Evolutionary conservation across 2,113 vertebrate species (phyloP).

Genomic region (Brachyhypopomus occidentalis): DNA sequence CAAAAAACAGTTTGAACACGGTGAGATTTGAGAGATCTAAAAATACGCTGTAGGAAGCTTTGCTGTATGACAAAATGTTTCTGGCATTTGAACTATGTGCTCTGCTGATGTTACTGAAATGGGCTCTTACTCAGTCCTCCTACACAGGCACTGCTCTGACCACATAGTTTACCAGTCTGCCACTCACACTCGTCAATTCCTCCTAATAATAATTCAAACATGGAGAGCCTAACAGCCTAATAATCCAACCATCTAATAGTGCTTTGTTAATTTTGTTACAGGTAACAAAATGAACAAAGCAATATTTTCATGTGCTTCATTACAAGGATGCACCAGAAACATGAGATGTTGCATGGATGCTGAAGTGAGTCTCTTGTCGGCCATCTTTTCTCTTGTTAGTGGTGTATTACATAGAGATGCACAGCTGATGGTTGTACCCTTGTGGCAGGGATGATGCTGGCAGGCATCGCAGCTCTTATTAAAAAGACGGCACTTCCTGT

Average conservation of each 20-base stretch:
- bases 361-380: background rate
- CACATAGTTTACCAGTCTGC: slow-evolving; percentile 30
- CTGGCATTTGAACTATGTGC: background rate
- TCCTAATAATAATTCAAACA: too few species aligned
- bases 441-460: slow-evolving; percentile 41
- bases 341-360: too few species aligned
- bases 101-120: slow-evolving; percentile 23
- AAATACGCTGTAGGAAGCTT: slow-evolving; percentile 23
- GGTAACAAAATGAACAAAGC: background rate
- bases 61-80: slow-evolving; percentile 32
- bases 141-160: background rate
- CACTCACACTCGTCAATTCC: background rate
- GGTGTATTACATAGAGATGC: slow-evolving; percentile 25
- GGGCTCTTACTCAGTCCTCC: background rate
- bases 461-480: slow-evolving; percentile 54
- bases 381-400: background rate
- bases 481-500: slow-evolving; percentile 67
- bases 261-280: too few species aligned
- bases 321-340: too few species aligned
- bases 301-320: too few species aligned
- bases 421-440: slow-evolving; percentile 46
- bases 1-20: background rate
- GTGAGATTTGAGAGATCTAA: slow-evolving; percentile 35
- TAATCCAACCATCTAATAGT: background rate
- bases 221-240: too few species aligned